Base-by-base conservation (phyloP, 2,888 invertebrate genomes). In the Andrena chrysosceles region DNA sequence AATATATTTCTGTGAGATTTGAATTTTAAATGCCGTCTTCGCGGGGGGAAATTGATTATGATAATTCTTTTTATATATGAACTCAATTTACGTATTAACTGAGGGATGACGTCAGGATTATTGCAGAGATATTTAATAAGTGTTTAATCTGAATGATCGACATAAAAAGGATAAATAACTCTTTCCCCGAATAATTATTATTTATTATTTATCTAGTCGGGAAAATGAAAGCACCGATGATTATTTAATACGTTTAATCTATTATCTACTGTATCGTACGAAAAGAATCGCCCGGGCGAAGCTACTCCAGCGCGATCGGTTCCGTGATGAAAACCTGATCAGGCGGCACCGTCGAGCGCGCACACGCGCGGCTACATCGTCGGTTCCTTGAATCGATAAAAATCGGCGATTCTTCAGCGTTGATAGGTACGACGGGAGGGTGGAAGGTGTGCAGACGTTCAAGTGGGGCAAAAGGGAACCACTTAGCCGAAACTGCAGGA, bases 401-500 rank as follows among this genome's bases (percentile, higher is more conserved):
- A 86, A 82, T 86, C 71, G 66, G 33, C 16, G 77, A 85, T 80
- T 75, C 69, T 10, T 74, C 75, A 54, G 48, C 16, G 62, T 67
- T 62, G 68, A 63, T 77, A 83, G 84, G 76, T 71, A 72, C 54
- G 29, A 52, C 10, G 66, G 64, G 72, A 16, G 62, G 54, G 72
- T 74, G 62, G 77, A 88, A 88, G 88, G 88, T 88, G 86, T 80
- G 82, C 86, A 79, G 80, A 84, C 86, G 81, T 82, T 87, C 85
- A 89, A 87, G 87, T 88, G 88, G 87, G 81, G 88, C 80, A 86
- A 91, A 90, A 87, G 91, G 91, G 91, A 91, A 91, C 91, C 92
- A 92, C 92, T 92, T 92, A 91, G 90, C 83, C 89, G 90, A 91
- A 91, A 91, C 90, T 91, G 89, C 88, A 90, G 85, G 91, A 93